Evolutionary conservation across 2,888 invertebrate genomes (phyloP).

Genomic region (Coelopa pilipes): DNA sequence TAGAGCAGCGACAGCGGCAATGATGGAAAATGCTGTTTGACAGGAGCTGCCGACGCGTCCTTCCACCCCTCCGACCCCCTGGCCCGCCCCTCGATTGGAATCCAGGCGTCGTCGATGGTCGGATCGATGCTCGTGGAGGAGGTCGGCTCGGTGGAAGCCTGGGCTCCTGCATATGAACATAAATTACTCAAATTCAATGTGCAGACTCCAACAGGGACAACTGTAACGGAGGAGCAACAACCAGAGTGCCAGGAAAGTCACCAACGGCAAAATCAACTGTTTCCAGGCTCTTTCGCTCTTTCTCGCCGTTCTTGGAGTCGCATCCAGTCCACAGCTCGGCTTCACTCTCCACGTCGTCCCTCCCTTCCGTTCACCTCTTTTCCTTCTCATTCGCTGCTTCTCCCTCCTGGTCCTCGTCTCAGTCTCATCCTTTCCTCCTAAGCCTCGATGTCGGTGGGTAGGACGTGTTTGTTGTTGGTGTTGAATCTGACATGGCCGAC

Average conservation of each 20-base stretch:
- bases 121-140: not conserved
- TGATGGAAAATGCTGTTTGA: conserved; percentile 20
- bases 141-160: not conserved
- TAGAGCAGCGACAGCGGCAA: conserved; percentile 13
- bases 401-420: too few relatives aligned
- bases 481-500: too few relatives aligned
- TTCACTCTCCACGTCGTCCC: too few relatives aligned
- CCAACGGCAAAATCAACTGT: not conserved
- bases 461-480: not conserved
- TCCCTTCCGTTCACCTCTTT: too few relatives aligned
- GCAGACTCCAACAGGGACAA: conserved; percentile 4
- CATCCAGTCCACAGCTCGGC: too few relatives aligned
- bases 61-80: not conserved
- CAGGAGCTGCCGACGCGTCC: not conserved
- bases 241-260: not conserved
- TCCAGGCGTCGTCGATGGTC: not conserved
- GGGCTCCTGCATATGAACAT: conserved; percentile 22
- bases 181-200: conserved; percentile 9
- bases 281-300: not conserved
- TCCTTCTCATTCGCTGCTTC: too few relatives aligned
- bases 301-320: too few relatives aligned
- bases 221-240: not conserved
- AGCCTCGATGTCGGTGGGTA: too few relatives aligned
- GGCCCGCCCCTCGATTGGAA: not conserved
- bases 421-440: too few relatives aligned